Base-by-base conservation (phyloP, 2,888 invertebrate genomes). In the Xestia sexstrigata region DNA sequence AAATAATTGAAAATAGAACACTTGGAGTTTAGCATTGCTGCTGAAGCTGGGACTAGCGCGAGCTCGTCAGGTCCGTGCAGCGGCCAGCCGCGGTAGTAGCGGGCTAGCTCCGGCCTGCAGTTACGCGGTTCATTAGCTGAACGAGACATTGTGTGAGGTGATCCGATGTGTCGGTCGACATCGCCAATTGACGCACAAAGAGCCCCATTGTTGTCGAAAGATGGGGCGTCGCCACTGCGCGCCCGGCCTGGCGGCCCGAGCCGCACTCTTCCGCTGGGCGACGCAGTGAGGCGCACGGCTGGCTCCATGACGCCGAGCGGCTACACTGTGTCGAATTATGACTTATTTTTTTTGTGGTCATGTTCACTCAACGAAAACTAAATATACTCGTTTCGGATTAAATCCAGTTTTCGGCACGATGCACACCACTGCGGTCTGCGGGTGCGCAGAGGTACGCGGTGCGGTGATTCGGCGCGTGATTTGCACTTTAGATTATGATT, bases 121-220 rank as follows among this genome's bases (percentile, higher is more conserved):
- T n/a, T 17, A 47, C 65, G 49, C 60, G 60, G 76, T 13, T 71
- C 75, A 71, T 72, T 70, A 62, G 78, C 66, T 74, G 78, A 83
- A 77, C 78, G 72, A 81, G 78, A 83, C 79, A 85, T 87, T 83
- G 81, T 83, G 77, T 58, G 79, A 79, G 71, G 69, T 85, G 85
- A 80, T 74, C 81, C 65, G 75, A 78, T 81, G 77, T 71, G 78
- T 67, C 78, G 78, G 62, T 78, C 82, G 83, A 79, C 79, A 79
- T 74, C 82, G 79, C 76, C 88, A 92, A 92, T 91, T 91, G 92
- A 82, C 80, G 83, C 82, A 93, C 92, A 92, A 92, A 89, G 85
- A 87, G 81, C 49, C 67, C 74, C 75, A 87, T 90, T 89, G 87
- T 86, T 75, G 85, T 74, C 66, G 55, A 71, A 67, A 66, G 69